phyloP scores from a whole-genome alignment of 2,113 vertebrate genomes.

The Nannospalax galili region DNA sequence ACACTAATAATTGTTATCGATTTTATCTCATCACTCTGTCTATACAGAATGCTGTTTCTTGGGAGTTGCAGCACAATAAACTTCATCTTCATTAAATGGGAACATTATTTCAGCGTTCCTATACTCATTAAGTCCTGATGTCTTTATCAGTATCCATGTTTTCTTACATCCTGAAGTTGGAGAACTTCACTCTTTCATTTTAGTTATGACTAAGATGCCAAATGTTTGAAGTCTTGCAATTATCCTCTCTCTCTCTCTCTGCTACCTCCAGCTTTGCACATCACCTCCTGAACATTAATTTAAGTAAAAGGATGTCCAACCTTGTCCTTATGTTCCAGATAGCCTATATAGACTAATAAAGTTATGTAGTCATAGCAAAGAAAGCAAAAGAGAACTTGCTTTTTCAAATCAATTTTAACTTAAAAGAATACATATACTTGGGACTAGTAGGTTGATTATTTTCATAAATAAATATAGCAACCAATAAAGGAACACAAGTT shows the following conservation, averaged over 20 bases:
- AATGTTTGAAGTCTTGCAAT: not conserved
- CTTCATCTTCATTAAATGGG: not conserved
- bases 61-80: not conserved
- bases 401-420: conserved; percentile 57
- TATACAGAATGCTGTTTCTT: not conserved
- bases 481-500: conserved; percentile 62
- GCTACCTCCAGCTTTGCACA: not conserved
- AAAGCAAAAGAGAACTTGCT: conserved; percentile 36
- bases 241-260: not conserved
- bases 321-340: not conserved
- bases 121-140: not conserved
- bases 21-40: not conserved
- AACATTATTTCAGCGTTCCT: not conserved
- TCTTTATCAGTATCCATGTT: not conserved
- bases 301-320: conserved; percentile 30
- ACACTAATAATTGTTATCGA: not conserved
- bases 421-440: conserved; percentile 51
- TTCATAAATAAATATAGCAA: conserved; percentile 62
- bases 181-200: not conserved
- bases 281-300: not conserved
- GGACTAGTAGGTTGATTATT: conserved; percentile 60
- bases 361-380: conserved; percentile 18
- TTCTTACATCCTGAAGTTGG: not conserved
- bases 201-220: not conserved
- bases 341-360: not conserved